Conservation (phyloP, 2,113 vertebrate genomes). For the Anoplopoma fimbria region DNA sequence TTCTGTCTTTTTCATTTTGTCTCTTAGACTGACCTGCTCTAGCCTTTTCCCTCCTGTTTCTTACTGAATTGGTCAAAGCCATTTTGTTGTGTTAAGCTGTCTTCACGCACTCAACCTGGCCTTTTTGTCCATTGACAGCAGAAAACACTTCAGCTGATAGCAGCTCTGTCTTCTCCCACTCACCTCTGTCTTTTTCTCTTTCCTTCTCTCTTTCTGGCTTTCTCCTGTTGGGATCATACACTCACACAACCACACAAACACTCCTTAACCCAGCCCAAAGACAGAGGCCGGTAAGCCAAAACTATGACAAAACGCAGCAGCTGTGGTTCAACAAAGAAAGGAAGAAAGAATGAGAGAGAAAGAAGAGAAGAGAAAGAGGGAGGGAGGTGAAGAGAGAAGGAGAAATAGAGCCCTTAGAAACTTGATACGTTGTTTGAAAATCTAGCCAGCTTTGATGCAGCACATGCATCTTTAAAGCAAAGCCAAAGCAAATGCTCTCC, state of each 20-base stretch:
- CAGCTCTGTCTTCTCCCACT: background rate
- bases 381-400: conserved; percentile 21
- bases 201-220: conserved; percentile 20
- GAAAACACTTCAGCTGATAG: conserved; percentile 35
- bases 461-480: conserved; percentile 60
- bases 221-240: conserved; percentile 13
- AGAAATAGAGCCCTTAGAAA: conserved; percentile 44
- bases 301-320: conserved; percentile 62
- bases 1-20: conserved; percentile 8
- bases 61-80: conserved; percentile 1
- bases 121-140: conserved; percentile 4
- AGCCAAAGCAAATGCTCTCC: conserved; percentile 60
- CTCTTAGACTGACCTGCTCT: background rate
- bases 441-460: conserved; percentile 61
- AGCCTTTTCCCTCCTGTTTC: background rate
- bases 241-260: conserved; percentile 21
- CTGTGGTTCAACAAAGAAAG: conserved; percentile 61
- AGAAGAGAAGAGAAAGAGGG: background rate
- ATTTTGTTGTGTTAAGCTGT: conserved; percentile 36
- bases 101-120: conserved; percentile 33
- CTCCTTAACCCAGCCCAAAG: conserved; percentile 22
- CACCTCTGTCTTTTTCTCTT: conserved; percentile 12
- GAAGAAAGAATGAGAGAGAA: conserved; percentile 22
- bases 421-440: conserved; percentile 62
- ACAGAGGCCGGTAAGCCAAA: conserved; percentile 46